Conservation (phyloP, 1,140 invertebrate genomes). For the Thaumatotibia leucotreta region DNA sequence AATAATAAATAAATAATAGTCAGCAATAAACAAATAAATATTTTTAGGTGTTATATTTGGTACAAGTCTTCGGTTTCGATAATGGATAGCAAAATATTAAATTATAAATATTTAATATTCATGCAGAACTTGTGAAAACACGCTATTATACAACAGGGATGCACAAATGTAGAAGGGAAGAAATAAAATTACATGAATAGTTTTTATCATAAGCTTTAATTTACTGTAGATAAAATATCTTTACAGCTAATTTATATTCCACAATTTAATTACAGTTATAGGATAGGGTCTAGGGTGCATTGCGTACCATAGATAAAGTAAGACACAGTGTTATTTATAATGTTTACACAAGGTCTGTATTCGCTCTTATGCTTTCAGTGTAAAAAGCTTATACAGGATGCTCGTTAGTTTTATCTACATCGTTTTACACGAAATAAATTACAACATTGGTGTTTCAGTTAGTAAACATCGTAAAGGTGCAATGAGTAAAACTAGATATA, state of each 20-base stretch:
- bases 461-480: background rate
- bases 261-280: background rate
- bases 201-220: conserved; percentile 5
- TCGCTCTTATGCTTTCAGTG: background rate
- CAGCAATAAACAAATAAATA: too few species aligned
- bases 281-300: background rate
- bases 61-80: too few species aligned
- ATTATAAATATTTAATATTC: too few species aligned
- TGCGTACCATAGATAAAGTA: background rate
- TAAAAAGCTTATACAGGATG: background rate
- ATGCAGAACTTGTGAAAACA: too few species aligned
- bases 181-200: background rate
- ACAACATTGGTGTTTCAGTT: background rate
- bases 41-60: too few species aligned
- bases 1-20: too few species aligned
- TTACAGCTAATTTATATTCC: conserved; percentile 1
- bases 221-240: conserved; percentile 10
- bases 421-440: background rate
- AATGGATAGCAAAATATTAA: too few species aligned
- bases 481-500: background rate
- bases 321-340: background rate
- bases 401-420: background rate
- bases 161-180: background rate
- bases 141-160: too few species aligned
- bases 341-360: background rate